phyloP scores from a whole-genome alignment of 1,140 invertebrate species.

The Formica exsecta region DNA sequence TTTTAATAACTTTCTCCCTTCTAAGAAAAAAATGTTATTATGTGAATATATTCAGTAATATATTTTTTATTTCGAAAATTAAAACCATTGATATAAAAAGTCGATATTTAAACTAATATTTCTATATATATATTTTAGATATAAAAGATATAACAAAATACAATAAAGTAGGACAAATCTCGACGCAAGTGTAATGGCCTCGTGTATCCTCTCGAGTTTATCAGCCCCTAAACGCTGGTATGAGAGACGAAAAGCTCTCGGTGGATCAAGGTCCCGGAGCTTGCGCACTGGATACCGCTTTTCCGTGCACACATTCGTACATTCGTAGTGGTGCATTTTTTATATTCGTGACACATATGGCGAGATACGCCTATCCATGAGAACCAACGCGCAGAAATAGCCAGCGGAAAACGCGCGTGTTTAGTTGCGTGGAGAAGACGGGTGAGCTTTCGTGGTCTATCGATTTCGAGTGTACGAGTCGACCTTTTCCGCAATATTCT shows the following conservation, averaged over 20 bases:
- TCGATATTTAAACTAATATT: neutral
- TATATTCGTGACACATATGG: constrained; percentile 15
- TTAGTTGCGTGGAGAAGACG: constrained; percentile 23
- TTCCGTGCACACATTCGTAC: constrained; percentile 17
- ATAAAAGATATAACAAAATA: neutral
- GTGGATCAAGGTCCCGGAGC: constrained; percentile 66
- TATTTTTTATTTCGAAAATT: neutral
- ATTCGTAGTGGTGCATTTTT: constrained; percentile 35
- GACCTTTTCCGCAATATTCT: neutral
- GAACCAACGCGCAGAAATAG: constrained; percentile 59
- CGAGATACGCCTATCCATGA: constrained; percentile 49
- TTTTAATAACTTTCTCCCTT: neutral
- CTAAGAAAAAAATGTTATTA: neutral
- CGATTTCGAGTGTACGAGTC: constrained; percentile 4
- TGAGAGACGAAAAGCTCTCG: constrained; percentile 40
- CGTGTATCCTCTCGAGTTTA: constrained; percentile 44
- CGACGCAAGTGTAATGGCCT: constrained; percentile 3
- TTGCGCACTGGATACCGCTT: constrained; percentile 68
- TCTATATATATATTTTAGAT: neutral
- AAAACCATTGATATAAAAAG: neutral
- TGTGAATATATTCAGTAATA: neutral
- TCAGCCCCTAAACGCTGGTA: constrained; percentile 21
- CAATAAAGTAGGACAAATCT: neutral
- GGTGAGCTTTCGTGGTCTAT: constrained; percentile 20
- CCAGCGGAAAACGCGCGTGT: constrained; percentile 38